phyloP scores from a whole-genome alignment of 2,797 vertebrate genomes.

The Sebastes alutus region DNA sequence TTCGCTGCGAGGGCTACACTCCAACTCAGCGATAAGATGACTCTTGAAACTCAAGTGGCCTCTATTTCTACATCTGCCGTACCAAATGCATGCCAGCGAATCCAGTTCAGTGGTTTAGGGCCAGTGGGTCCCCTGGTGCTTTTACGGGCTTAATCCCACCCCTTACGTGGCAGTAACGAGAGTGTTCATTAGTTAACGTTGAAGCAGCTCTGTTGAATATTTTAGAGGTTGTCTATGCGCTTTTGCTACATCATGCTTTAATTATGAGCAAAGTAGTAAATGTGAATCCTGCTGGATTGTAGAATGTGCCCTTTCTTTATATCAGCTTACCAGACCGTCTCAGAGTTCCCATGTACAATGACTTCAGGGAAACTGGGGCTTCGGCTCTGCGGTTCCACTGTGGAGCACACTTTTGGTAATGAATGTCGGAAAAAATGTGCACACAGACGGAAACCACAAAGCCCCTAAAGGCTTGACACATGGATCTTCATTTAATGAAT shows the following conservation, averaged over 20 bases:
- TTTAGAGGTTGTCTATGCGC: conserved; percentile 40
- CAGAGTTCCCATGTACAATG: conserved; percentile 54
- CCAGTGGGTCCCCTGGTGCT: conserved; percentile 3
- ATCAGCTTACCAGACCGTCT: conserved; percentile 43
- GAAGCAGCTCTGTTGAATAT: conserved; percentile 59
- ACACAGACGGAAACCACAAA: conserved; percentile 36
- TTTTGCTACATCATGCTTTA: conserved; percentile 59
- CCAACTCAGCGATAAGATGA: conserved; percentile 15
- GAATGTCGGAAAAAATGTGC: conserved; percentile 39
- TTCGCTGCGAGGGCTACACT: conserved; percentile 28
- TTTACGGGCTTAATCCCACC: conserved; percentile 6
- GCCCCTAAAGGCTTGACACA: conserved; percentile 14
- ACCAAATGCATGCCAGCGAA: conserved; percentile 22
- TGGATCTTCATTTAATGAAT: conserved; percentile 28
- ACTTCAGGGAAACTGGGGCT: conserved; percentile 61
- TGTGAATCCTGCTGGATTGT: conserved; percentile 37
- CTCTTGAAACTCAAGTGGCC: conserved; percentile 53
- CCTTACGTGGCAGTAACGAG: conserved; percentile 30
- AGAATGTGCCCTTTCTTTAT: conserved; percentile 46
- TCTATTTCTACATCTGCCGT: conserved; percentile 23
- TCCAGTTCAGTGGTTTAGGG: conserved; percentile 41
- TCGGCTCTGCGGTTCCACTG: conserved; percentile 31
- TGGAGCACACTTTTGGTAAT: conserved; percentile 44
- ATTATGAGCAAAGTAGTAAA: conserved; percentile 54
- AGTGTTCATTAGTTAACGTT: conserved; percentile 65